phyloP scores from a whole-genome alignment of 1,140 invertebrate species.

The Drosophila funebris region DNA sequence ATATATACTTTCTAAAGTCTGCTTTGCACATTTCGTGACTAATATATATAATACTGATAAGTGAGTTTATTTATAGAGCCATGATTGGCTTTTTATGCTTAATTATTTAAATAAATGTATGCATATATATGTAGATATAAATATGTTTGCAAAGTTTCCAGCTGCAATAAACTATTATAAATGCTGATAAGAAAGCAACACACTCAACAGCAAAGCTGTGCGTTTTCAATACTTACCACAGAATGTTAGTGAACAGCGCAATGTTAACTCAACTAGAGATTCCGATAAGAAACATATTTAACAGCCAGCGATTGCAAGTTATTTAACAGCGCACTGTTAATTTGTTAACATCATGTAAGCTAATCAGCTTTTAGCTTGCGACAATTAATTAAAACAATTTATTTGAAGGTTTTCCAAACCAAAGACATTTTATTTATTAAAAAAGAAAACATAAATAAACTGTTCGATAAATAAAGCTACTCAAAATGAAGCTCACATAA shows the following conservation, averaged over 20 bases:
- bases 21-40: no score
- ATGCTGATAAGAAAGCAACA: neutral
- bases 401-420: conserved; percentile 66
- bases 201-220: no score
- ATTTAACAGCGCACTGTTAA: neutral
- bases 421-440: conserved; percentile 59
- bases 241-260: neutral
- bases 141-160: no score
- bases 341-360: neutral
- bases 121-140: neutral
- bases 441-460: conserved; percentile 62
- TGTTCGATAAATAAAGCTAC: conserved; percentile 44
- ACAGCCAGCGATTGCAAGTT: neutral
- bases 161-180: no score
- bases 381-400: neutral
- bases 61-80: conserved; percentile 4
- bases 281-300: no score
- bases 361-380: neutral
- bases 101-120: neutral
- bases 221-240: neutral
- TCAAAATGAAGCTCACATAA: conserved; percentile 62
- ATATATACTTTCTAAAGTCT: no score
- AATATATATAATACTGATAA: neutral
- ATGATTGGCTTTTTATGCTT: neutral
- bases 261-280: neutral